phyloP scores from a whole-genome alignment of 2,113 vertebrate species.

The Myrmecophaga tridactyla region DNA sequence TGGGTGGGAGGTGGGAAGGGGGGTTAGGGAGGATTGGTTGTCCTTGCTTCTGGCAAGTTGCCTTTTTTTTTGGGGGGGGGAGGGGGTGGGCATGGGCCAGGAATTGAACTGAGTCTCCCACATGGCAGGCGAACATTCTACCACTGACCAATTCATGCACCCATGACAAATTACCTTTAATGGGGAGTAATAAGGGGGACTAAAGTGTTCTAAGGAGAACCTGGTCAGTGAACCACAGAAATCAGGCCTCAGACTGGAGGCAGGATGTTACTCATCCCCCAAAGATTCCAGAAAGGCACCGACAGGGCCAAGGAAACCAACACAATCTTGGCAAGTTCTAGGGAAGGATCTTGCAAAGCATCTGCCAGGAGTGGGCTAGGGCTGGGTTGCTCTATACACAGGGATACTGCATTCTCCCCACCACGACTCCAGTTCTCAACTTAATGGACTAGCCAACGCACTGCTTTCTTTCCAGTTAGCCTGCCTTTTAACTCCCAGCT shows the following conservation, averaged over 20 bases:
- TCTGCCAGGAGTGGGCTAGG: background rate
- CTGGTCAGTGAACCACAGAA: background rate
- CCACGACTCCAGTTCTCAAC: background rate
- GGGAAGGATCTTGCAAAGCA: background rate
- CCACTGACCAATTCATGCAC: too few species aligned
- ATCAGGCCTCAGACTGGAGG: background rate
- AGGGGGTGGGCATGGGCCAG: too few species aligned
- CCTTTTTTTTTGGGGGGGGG: too few species aligned
- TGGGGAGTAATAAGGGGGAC: background rate
- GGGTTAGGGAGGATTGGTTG: too few species aligned
- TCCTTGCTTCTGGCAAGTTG: background rate
- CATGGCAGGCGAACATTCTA: too few species aligned
- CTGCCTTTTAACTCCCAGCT: background rate
- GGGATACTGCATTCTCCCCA: background rate
- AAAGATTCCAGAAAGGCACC: background rate
- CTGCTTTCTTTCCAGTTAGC: background rate
- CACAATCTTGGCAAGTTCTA: background rate
- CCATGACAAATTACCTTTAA: too few species aligned
- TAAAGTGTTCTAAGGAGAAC: background rate
- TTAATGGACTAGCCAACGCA: background rate
- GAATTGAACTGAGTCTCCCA: too few species aligned
- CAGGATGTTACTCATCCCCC: background rate
- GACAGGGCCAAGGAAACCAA: background rate
- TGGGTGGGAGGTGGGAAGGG: background rate
- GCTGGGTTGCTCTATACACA: background rate